Base-by-base conservation (phyloP, 2,113 vertebrate genomes). In the Neomonachus schauinslandi region DNA sequence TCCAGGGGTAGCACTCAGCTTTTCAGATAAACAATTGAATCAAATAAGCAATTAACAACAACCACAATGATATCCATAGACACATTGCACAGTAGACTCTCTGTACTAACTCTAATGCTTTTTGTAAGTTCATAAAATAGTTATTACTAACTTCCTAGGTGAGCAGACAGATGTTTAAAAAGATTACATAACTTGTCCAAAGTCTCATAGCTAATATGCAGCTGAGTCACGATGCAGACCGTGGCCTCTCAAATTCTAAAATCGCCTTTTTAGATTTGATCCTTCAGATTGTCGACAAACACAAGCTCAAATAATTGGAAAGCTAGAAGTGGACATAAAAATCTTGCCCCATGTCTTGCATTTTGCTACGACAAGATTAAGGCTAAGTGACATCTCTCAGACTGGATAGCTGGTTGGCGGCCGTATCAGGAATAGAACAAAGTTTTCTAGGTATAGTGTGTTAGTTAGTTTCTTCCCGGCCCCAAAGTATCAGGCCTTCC, bases 61-160 rank as follows among this genome's bases (percentile, higher is more conserved):
- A 5, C 14, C 15, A 8, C 31, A 39, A 46, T 67, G 1, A n/a
- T 4, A 6, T 8, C 26, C 18, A 14, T 0, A 55, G 31, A 14
- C 7, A 4, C 7, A 33, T 16, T 16, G 12, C 49, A 18, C 28
- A 11, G 21, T 11, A 67, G 61, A 53, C 33, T 33, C 0, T 15
- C 16, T 33, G 19, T 1, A 5, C 28, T 16, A 4, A 13, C 36
- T 49, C 72, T 49, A 22, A 51, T 67, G 8, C 55, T 67, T 53
- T 86, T 10, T 26, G 8, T 9, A 83, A 72, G 87, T 65, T 26
- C n/a, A 6, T 39, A 24, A 49, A 51, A 16, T 4, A 71, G 24
- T 65, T 72, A 22, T 33, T 51, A 61, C 22, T 22, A 51, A 46
- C 53, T 77, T 89, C 49, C 22, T 26, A 46, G 31, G 33, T 76